Conservation (phyloP, 1,140 invertebrate genomes). For the Melipona quadrifasciata region DNA sequence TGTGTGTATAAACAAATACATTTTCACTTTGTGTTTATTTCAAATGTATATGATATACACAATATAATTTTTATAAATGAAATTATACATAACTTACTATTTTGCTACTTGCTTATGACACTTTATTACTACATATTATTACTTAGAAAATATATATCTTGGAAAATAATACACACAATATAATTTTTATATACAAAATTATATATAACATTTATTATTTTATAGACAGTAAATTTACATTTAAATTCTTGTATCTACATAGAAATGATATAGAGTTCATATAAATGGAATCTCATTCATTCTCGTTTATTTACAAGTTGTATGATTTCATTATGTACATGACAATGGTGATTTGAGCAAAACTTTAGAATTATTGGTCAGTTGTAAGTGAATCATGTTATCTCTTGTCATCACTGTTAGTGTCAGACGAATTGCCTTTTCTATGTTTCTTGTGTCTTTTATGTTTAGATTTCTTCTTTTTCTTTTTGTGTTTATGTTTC, state of each 20-base stretch:
- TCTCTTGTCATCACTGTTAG: slow-evolving; percentile 51
- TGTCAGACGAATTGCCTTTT: slow-evolving; percentile 70
- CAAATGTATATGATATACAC: background rate
- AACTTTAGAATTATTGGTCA: background rate
- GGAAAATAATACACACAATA: no score
- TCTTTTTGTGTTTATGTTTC: slow-evolving; percentile 75
- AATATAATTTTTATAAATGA: background rate
- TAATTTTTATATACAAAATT: no score
- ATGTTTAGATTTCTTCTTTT: slow-evolving; percentile 74
- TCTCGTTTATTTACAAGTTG: background rate
- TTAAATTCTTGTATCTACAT: no score
- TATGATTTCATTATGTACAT: slow-evolving; percentile 1
- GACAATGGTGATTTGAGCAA: background rate
- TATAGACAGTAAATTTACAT: no score
- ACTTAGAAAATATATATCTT: no score
- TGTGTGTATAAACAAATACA: no score
- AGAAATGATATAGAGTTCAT: background rate
- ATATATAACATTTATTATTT: no score
- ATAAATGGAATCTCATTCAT: background rate
- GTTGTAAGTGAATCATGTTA: background rate
- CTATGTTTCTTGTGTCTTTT: slow-evolving; percentile 77
- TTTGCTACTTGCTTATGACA: no score
- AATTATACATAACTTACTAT: background rate
- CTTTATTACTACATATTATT: no score
- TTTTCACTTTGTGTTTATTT: background rate